Percentiles rank a stretch among this genome's conserved stretches.
Evolutionary conservation across 2,113 vertebrate species (phyloP).

Genomic region (Mola mola): DNA sequence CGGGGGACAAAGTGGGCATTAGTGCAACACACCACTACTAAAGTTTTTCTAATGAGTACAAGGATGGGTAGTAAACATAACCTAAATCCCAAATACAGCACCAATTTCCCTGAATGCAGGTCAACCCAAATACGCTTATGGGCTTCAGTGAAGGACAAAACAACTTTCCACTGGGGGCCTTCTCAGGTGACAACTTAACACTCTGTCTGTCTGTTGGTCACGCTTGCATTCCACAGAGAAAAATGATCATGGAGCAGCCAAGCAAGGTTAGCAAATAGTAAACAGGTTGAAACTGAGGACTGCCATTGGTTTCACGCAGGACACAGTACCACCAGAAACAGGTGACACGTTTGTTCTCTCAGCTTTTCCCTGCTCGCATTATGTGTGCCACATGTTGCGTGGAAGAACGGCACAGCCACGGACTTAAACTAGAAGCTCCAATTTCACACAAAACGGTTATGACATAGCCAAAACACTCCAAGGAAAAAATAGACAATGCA

Average conservation of each 20-base stretch:
- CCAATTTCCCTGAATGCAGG: conserved; percentile 57
- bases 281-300: conserved; percentile 10
- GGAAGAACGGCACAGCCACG: not conserved
- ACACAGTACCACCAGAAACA: not conserved
- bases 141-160: conserved; percentile 55
- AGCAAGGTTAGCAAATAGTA: conserved; percentile 30
- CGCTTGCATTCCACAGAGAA: conserved; percentile 48
- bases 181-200: conserved; percentile 54
- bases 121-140: conserved; percentile 48
- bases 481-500: conserved; percentile 9
- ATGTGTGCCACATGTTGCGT: not conserved
- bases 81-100: conserved; percentile 54
- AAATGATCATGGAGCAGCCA: conserved; percentile 45
- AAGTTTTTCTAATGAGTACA: conserved; percentile 16
- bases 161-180: conserved; percentile 51
- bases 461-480: conserved; percentile 6
- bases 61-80: conserved; percentile 32
- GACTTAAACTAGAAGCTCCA: conserved; percentile 7
- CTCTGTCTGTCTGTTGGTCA: conserved; percentile 40
- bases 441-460: conserved; percentile 52
- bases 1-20: not conserved
- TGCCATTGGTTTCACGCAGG: not conserved
- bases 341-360: not conserved
- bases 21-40: not conserved
- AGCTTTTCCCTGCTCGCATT: not conserved